Conservation (phyloP, 2,888 invertebrate genomes). For the Pristionchus maxplancki region DNA sequence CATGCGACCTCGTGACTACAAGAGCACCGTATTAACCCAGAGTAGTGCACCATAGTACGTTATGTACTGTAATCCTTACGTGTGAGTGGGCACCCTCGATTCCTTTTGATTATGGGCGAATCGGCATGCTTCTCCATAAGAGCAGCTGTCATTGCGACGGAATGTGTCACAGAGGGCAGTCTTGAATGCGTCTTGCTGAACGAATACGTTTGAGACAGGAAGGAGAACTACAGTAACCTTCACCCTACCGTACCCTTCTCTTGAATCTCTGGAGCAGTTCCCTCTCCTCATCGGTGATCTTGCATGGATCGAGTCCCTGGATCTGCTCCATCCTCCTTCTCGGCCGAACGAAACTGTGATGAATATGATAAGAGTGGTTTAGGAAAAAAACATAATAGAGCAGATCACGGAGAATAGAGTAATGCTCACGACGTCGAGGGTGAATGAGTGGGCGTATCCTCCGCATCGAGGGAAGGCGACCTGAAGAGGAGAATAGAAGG, state of each 20-base stretch:
- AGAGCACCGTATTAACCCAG: constrained; percentile 20
- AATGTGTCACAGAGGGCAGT: constrained; percentile 66
- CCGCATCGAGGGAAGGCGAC: too few species aligned
- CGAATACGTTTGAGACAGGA: neutral
- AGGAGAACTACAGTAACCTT: too few species aligned
- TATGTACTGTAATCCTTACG: constrained; percentile 46
- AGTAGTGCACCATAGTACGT: too few species aligned
- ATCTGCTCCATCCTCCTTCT: constrained; percentile 5
- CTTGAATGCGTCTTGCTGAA: constrained; percentile 65
- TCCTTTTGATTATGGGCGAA: constrained; percentile 66
- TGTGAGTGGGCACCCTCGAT: constrained; percentile 60
- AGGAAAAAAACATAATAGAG: too few species aligned
- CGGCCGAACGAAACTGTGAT: neutral
- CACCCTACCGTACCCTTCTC: too few species aligned
- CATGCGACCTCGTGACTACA: constrained; percentile 64
- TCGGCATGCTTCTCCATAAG: constrained; percentile 63
- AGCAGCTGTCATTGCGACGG: constrained; percentile 58
- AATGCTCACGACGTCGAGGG: too few species aligned
- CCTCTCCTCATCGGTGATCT: constrained; percentile 61
- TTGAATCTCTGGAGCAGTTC: constrained; percentile 59
- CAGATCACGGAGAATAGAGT: too few species aligned
- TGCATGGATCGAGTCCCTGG: constrained; percentile 47
- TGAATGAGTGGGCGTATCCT: too few species aligned
- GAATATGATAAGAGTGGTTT: too few species aligned
- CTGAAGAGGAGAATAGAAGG: too few species aligned